Base-by-base conservation (phyloP, 2,797 vertebrate genomes). In the Coregonus ussuriensis region DNA sequence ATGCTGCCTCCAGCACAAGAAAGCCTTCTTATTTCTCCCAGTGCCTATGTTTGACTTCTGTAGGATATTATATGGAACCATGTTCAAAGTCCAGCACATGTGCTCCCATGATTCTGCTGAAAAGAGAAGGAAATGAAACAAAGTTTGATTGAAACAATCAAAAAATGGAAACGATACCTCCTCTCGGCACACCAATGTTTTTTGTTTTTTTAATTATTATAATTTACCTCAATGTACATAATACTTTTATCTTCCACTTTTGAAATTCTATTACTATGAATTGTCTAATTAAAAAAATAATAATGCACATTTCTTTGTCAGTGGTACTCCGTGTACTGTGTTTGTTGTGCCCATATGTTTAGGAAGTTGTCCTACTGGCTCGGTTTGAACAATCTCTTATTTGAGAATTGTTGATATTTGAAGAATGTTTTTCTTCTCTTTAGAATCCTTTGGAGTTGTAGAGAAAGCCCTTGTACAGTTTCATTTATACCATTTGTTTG, bases 201-300 rank as follows among this genome's bases (percentile, higher is more conserved):
- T 63, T 3, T 14, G 31, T 29, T 21, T 4, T 33, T 29, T 15
- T 33, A 33, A 16, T 59, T n/a, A 56, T 59, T 59, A 59, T 59
- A 4, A 66, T 66, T 33, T 67, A 35, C 31, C 65, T 33, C 65
- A 33, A 35, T 67, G 65, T 67, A 67, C 14, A 67, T 67, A 67
- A 35, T 67, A 33, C 31, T 35, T 35, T 21, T 59, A 59, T 21
- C 29, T 31, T 65, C 62, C n/a, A 29, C 11, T 35, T 67, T 67
- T 67, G 31, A 18, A 31, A 35, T 67, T 67, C 18, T 59, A 25
- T 67, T 67, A 35, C 65, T 35, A 67, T 67, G 29, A 67, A 66
- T 15, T 35, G 65, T 67, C 31, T 15, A 33, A 35, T 35, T 35
- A 1, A 67, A 35, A 65, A 25, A 25, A 6, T 3, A 25, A 1